phyloP scores from a whole-genome alignment of 2,888 invertebrate species.

The Metellina segmentata region DNA sequence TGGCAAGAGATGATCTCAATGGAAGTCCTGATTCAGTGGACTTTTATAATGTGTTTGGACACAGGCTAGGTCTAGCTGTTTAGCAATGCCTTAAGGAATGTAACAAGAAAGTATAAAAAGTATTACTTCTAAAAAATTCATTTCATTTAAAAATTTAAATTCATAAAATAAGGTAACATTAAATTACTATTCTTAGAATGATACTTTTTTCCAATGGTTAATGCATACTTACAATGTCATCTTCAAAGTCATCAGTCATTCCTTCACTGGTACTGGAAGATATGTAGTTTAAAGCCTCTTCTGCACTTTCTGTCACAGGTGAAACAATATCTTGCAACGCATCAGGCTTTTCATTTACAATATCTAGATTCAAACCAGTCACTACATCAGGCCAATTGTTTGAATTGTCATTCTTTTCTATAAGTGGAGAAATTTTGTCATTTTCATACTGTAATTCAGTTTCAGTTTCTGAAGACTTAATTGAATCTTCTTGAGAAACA shows the following conservation, averaged over 20 bases:
- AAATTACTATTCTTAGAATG: neutral
- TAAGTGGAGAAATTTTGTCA: neutral
- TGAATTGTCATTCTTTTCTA: neutral
- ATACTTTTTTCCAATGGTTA: neutral
- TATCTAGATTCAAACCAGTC: neutral
- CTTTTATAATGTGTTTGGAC: no score
- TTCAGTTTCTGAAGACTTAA: neutral
- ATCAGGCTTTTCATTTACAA: neutral
- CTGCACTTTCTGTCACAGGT: conserved; percentile 72
- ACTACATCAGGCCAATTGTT: neutral
- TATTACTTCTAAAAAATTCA: neutral
- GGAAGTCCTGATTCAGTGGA: no score
- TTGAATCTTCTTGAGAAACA: neutral
- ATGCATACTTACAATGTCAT: conserved; percentile 56
- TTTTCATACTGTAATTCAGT: neutral
- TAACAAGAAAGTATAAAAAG: no score
- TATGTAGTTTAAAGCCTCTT: conserved; percentile 62
- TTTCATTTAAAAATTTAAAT: neutral
- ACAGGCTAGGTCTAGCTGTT: no score
- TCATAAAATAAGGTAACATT: neutral
- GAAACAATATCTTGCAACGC: conserved; percentile 55
- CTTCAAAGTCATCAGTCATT: conserved; percentile 36
- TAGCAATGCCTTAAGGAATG: no score
- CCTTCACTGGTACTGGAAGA: conserved; percentile 65
- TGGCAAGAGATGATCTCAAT: no score